Percentiles rank a stretch among this genome's conserved stretches.
Conservation (phyloP, 2,888 invertebrate species). For the Microctonus aethiopoides region DNA sequence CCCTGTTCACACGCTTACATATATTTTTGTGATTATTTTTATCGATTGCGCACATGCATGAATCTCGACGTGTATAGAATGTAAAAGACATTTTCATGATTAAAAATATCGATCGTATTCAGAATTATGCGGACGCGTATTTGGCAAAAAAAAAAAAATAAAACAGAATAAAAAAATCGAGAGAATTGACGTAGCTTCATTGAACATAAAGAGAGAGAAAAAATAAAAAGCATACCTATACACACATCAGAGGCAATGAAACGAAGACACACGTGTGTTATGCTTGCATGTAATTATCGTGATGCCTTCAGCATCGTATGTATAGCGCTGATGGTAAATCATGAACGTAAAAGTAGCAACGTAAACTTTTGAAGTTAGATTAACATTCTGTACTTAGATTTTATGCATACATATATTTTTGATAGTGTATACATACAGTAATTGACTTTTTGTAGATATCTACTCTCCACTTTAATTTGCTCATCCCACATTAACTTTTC, state of each 20-base stretch:
- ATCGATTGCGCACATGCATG: not conserved
- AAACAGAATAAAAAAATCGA: not conserved
- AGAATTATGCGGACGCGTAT: conserved; percentile 48
- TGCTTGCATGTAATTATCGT: not conserved
- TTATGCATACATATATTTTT: not conserved
- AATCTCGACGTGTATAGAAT: not conserved
- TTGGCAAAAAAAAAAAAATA: not conserved
- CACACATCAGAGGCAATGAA: not conserved
- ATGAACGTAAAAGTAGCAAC: not conserved
- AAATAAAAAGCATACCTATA: not conserved
- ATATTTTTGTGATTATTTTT: conserved; percentile 19
- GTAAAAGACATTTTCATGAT: conserved; percentile 58
- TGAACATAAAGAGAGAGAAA: not conserved
- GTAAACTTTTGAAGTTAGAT: not conserved
- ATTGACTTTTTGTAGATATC: not conserved
- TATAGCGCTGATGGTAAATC: not conserved
- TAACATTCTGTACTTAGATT: not conserved
- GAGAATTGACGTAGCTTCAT: not conserved
- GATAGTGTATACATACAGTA: not conserved
- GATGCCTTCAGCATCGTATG: not conserved
- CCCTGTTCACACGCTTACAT: not conserved
- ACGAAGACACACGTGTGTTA: not conserved
- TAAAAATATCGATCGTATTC: conserved; percentile 57
- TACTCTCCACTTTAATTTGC: not conserved
- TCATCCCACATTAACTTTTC: not conserved